Conservation (phyloP, 2,888 invertebrate species). For the Psylliodes chrysocephalus region DNA sequence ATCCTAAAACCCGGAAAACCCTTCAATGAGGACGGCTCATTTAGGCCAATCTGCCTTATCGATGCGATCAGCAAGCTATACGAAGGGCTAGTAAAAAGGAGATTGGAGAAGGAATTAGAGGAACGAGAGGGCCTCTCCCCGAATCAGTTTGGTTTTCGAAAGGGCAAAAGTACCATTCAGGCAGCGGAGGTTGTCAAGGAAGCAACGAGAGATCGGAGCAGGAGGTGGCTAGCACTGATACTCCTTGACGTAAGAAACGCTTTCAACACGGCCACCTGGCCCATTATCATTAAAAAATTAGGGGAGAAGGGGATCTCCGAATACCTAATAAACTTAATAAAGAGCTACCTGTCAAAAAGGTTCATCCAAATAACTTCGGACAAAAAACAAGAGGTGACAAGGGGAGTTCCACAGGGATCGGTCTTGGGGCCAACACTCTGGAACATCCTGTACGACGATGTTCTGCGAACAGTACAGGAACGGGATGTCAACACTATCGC, state of each 20-base stretch:
- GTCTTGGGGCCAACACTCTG: constrained; percentile 6
- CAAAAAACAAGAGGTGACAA: constrained; percentile 8
- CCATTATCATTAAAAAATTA: background rate
- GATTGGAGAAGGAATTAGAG: no score
- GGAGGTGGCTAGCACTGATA: background rate
- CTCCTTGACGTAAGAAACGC: background rate
- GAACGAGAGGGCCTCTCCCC: background rate
- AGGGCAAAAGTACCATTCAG: background rate
- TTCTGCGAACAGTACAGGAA: background rate
- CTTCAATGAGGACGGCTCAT: no score
- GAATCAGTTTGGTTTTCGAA: constrained; percentile 34
- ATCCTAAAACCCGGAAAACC: no score
- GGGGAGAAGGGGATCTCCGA: background rate
- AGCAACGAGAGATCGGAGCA: background rate
- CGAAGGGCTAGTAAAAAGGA: no score
- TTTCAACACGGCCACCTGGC: background rate
- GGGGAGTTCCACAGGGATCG: constrained; percentile 10
- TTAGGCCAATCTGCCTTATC: no score
- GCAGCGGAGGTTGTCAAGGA: background rate
- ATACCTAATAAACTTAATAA: background rate
- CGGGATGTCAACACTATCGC: background rate
- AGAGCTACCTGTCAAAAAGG: background rate
- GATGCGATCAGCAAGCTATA: no score
- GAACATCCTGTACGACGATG: background rate
- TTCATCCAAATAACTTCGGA: background rate